A percentile compares a stretch with the other conserved stretches of the same genome.
Evolutionary conservation across 64 coral and sea anemone genomes (phyloP).

Genomic region (Orbicella faveolata): DNA sequence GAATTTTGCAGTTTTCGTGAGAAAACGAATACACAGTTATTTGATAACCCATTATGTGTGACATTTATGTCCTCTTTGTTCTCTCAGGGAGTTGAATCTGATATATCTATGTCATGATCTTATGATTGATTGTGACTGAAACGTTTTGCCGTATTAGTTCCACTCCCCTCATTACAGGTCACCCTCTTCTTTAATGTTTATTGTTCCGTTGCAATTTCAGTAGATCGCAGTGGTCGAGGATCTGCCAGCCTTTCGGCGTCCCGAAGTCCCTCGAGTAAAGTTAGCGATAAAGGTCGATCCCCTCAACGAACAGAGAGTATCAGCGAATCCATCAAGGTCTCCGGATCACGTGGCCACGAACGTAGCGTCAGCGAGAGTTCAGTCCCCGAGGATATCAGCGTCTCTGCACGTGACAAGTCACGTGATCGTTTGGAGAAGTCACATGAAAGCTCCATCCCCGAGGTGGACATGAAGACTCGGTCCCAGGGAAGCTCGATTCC

Average conservation of each 20-base stretch:
- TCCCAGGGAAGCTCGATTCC: constrained; percentile 25
- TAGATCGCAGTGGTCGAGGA: constrained; percentile 3
- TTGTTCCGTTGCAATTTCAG: background rate
- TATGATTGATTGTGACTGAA: too few species aligned
- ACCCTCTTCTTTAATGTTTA: too few species aligned
- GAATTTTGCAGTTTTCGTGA: too few species aligned
- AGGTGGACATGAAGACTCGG: constrained; percentile 49
- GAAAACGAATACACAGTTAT: too few species aligned
- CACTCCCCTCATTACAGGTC: too few species aligned
- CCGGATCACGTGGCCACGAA: constrained; percentile 16
- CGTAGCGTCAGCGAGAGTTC: constrained; percentile 69
- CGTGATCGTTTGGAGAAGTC: constrained; percentile 48
- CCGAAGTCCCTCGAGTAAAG: constrained; percentile 4
- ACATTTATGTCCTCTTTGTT: too few species aligned
- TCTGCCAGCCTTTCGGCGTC: constrained; percentile 14
- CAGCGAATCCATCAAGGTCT: constrained; percentile 23
- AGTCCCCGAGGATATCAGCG: constrained; percentile 48
- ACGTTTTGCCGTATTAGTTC: background rate
- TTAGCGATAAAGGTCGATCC: constrained; percentile 10
- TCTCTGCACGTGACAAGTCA: constrained; percentile 38
- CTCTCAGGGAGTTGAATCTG: too few species aligned
- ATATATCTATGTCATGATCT: too few species aligned
- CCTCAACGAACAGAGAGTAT: background rate
- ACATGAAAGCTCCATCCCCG: constrained; percentile 80
- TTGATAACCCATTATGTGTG: too few species aligned